A percentile compares a stretch with the other conserved stretches of the same genome.
Evolutionary conservation across 2,113 vertebrate genomes (phyloP).

Genomic region (Hystrix brachyura): DNA sequence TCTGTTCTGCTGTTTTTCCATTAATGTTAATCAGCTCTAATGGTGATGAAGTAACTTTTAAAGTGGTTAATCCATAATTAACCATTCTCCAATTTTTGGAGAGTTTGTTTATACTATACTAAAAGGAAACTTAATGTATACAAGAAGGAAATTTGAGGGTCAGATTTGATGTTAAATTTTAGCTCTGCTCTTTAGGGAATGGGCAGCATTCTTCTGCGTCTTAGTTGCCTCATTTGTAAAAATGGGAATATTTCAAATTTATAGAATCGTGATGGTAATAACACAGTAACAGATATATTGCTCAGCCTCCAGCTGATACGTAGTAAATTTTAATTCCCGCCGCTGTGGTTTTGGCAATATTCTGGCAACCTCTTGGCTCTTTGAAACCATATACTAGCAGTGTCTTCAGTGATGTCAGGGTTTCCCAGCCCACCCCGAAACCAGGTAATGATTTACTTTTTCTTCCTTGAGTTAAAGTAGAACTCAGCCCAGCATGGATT

Average conservation of each 20-base stretch:
- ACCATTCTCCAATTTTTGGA: slow-evolving; percentile 2
- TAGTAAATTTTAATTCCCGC: neutral
- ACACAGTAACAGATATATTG: neutral
- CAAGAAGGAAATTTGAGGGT: neutral
- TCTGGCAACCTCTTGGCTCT: neutral
- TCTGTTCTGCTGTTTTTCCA: neutral
- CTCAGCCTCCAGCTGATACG: neutral
- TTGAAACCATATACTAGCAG: neutral
- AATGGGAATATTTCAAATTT: slow-evolving; percentile 14
- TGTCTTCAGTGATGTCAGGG: neutral
- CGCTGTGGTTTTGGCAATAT: neutral
- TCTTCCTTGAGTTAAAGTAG: slow-evolving; percentile 9
- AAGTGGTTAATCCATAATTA: neutral
- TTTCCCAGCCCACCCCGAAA: neutral
- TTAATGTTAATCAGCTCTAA: neutral
- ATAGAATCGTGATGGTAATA: neutral
- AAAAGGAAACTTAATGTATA: slow-evolving; percentile 31
- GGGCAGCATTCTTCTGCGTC: slow-evolving; percentile 16
- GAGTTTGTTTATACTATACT: slow-evolving; percentile 31
- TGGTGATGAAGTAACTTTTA: neutral
- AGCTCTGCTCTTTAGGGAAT: neutral
- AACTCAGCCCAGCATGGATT: neutral
- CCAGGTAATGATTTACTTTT: slow-evolving; percentile 14
- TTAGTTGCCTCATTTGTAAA: slow-evolving; percentile 2
- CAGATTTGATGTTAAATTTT: slow-evolving; percentile 42